Base-by-base conservation (phyloP, 2,888 invertebrate genomes). In the Pandemis cinnamomeana region DNA sequence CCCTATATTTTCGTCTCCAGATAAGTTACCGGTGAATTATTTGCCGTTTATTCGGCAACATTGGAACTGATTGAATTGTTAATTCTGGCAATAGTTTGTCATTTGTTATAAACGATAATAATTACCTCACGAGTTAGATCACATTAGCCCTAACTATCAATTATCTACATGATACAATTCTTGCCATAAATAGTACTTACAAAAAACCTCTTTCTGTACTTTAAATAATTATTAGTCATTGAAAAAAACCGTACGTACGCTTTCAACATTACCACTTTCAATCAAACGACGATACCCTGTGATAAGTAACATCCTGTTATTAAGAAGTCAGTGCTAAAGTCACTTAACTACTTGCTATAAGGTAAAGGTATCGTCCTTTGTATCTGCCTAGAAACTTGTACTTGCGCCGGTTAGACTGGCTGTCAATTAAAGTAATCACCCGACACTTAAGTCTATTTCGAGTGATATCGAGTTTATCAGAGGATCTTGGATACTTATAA, bases 391-490 rank as follows among this genome's bases (percentile, higher is more conserved):
- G 51, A 51, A 51, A 51, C 51, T 51, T 51, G 51, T 51, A 51
- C n/a, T 5, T 51, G 7, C 8, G 20, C 20, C 20, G 20, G 11
- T 20, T 55, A 55, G 20, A 55, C 55, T 15, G 51, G n/a, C 55
- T 55, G 55, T 55, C 55, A 20, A 55, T 55, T 55, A 55, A 15
- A 20, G 51, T 20, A 20, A 20, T 55, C 20, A 20, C 20, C 20
- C 10, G 8, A 20, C 20, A 55, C 3, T 8, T 20, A 44, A 13
- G 62, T 63, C 62, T 63, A 44, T 20, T 44, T 63, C 44, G 3
- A 15, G 62, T 20, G 62, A 51, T 48, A 72, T 72, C 42, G 2
- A 8, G 64, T 51, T 64, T 42, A 63, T 60, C 63, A 60, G 42
- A 48, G 51, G 53, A 5, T 69, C 63, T 55, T 27, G 51, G 51